Percentiles rank a stretch among this genome's conserved stretches.
Conservation (phyloP, 2,113 vertebrate species). For the Conger conger region DNA sequence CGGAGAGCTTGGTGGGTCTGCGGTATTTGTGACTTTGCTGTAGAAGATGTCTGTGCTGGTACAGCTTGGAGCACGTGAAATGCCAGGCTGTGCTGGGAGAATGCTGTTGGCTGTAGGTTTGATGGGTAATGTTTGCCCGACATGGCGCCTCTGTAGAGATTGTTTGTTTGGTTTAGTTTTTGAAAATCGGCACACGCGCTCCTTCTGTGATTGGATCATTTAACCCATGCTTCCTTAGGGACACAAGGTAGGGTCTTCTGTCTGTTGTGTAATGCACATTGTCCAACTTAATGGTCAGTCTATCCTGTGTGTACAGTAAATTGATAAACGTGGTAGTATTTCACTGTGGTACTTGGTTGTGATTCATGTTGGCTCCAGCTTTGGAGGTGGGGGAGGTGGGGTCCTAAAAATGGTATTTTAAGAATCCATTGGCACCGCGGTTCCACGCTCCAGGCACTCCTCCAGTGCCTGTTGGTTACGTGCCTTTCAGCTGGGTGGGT, state of each 20-base stretch:
- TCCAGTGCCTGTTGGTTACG: not conserved
- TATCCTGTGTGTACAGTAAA: not conserved
- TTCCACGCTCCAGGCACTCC: too few species aligned
- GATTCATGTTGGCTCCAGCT: not conserved
- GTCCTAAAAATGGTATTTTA: too few species aligned
- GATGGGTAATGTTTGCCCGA: not conserved
- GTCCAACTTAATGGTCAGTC: too few species aligned
- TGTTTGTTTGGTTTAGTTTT: too few species aligned
- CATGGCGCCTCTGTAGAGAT: not conserved
- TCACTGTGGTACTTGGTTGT: not conserved
- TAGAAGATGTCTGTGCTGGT: not conserved
- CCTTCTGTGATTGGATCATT: too few species aligned
- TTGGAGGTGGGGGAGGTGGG: too few species aligned
- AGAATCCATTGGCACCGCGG: too few species aligned
- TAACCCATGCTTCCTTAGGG: too few species aligned
- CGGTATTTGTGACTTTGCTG: not conserved
- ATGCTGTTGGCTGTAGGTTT: too few species aligned
- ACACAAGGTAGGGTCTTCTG: too few species aligned
- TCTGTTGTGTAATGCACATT: too few species aligned
- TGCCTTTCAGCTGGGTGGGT: constrained; percentile 16
- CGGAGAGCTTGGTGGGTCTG: not conserved
- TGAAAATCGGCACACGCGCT: too few species aligned
- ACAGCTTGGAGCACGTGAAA: not conserved
- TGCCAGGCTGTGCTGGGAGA: not conserved
- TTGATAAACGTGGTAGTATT: not conserved